These are phyloP conservation scores for Eupithecia inturbata DNA, from an alignment of 2,888 invertebrate species.

Conservation along the genomic window DNA sequence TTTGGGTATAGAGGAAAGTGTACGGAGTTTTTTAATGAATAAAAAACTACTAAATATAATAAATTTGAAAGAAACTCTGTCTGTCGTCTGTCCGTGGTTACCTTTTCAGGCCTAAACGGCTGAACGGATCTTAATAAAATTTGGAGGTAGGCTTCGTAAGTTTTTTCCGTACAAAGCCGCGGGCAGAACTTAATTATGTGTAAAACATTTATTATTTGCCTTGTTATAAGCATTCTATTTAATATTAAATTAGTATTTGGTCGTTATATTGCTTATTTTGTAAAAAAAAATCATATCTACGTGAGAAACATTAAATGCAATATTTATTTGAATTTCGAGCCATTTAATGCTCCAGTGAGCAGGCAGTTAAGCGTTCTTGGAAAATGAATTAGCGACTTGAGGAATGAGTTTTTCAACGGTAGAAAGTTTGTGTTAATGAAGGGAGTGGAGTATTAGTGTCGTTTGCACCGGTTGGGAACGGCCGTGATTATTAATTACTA, in stretches of 20 bases:
- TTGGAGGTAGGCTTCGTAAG: no score
- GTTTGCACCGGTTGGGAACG: constrained; percentile 11
- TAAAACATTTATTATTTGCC: no score
- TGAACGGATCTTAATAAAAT: no score
- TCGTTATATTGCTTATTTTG: neutral
- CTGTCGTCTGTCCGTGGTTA: no score
- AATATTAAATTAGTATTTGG: neutral
- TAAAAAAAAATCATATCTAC: neutral
- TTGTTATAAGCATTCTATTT: neutral
- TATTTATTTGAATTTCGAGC: neutral
- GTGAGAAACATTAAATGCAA: neutral
- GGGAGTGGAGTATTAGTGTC: constrained; percentile 19
- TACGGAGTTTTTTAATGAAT: neutral
- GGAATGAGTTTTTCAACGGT: constrained; percentile 29
- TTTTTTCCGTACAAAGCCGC: no score
- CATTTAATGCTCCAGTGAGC: neutral
- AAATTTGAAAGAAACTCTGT: no score
- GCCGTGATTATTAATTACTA: constrained; percentile 15
- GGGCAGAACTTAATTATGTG: no score
- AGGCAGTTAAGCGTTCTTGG: constrained; percentile 5
- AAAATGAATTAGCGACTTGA: constrained; percentile 23
- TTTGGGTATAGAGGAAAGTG: neutral
- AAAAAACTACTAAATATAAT: no score
- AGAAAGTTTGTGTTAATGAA: constrained; percentile 26
- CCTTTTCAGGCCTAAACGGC: no score